A percentile compares a stretch with the other conserved stretches of the same genome.
Conservation (phyloP, 2,797 vertebrate genomes). For the Gymnopithys bicolor region DNA sequence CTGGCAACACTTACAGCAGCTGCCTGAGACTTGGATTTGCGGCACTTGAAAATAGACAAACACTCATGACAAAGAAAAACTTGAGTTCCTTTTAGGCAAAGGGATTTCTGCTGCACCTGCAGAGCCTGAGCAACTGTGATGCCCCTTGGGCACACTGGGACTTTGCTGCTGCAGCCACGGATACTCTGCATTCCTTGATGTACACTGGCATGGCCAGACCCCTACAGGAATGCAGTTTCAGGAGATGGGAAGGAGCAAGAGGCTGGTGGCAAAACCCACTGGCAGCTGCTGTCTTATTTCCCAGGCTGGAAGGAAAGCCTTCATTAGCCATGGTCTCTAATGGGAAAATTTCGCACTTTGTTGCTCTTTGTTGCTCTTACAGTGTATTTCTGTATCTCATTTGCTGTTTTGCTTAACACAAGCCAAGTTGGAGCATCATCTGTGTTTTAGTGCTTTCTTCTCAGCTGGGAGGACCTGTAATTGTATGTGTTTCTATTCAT, state of each 20-base stretch:
- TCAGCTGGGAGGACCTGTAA: neutral
- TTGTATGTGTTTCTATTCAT: neutral
- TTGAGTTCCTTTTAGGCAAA: neutral
- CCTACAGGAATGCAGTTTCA: neutral
- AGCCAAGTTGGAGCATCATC: neutral
- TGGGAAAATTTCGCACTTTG: neutral
- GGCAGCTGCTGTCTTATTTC: neutral
- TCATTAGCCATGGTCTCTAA: neutral
- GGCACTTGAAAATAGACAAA: neutral
- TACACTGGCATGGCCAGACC: neutral
- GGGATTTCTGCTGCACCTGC: neutral
- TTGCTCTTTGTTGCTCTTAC: neutral
- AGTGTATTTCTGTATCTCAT: neutral
- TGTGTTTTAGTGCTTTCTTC: neutral
- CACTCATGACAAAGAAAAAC: neutral
- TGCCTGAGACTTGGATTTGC: neutral
- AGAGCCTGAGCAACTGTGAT: neutral
- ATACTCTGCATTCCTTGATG: accelerated
- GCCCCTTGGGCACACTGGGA: accelerated
- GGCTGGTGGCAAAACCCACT: neutral
- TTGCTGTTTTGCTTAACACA: neutral
- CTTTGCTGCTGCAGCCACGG: neutral
- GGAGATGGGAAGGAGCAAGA: accelerated
- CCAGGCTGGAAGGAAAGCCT: neutral
- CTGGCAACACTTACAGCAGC: neutral